Evolutionary conservation across 2,797 vertebrate species (phyloP).

Genomic region (Pogonophryne albipinna): DNA sequence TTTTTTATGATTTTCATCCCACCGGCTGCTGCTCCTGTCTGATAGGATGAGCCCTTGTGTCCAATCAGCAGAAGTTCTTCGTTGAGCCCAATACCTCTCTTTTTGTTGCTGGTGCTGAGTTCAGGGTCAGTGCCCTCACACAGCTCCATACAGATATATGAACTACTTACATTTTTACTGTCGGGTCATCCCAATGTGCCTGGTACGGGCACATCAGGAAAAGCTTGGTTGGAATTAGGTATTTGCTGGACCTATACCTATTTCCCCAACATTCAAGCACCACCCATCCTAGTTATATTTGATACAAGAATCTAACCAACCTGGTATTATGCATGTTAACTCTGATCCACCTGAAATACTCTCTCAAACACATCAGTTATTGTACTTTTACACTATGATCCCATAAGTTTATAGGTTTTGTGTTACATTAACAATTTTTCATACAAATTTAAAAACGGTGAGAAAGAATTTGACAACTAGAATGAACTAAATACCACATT

Average conservation of each 20-base stretch:
- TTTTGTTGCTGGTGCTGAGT: slow-evolving; percentile 92
- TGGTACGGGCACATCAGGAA: neutral
- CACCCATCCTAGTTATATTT: neutral
- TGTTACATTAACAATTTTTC: neutral
- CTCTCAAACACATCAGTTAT: neutral
- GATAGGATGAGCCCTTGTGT: slow-evolving; percentile 94
- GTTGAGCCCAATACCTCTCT: slow-evolving; percentile 84
- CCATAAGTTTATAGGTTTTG: neutral
- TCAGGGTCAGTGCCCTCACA: slow-evolving; percentile 89
- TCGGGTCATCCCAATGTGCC: neutral
- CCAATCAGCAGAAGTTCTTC: slow-evolving; percentile 90
- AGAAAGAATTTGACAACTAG: neutral
- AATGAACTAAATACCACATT: slow-evolving; percentile 1
- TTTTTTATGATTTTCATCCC: slow-evolving; percentile 85
- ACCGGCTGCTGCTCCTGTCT: slow-evolving; percentile 86
- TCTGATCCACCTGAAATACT: neutral
- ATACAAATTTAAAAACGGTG: neutral
- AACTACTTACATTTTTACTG: neutral
- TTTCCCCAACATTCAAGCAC: neutral
- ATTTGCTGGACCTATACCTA: no score
- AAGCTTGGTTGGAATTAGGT: neutral
- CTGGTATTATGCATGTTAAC: no score
- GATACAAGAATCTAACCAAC: no score
- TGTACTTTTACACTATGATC: neutral
- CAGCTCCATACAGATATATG: slow-evolving; percentile 51